Evolutionary conservation across 2,113 vertebrate species (phyloP).

Genomic region (Neodon shergylaensis): DNA sequence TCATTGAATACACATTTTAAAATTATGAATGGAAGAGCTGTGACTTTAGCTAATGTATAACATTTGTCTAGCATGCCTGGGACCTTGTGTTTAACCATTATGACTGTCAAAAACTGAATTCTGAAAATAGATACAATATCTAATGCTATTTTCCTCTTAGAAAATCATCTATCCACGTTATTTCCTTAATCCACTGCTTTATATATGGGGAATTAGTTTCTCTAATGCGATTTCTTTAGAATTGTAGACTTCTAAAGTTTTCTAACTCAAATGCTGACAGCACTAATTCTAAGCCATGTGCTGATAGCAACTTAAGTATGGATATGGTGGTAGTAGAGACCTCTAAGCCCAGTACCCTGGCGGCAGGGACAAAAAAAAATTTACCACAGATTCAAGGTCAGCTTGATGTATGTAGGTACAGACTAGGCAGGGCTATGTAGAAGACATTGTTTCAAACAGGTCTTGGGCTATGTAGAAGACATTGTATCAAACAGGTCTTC

Average conservation of each 20-base stretch:
- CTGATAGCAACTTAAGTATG: background rate
- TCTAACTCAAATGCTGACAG: constrained; percentile 1
- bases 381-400: background rate
- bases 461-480: background rate
- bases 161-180: background rate
- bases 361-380: background rate
- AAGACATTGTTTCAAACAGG: background rate
- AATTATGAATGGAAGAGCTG: background rate
- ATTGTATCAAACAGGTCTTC: background rate
- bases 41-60: background rate
- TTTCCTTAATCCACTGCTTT: background rate
- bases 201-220: background rate
- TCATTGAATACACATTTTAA: background rate
- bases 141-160: background rate
- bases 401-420: too few species aligned
- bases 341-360: background rate
- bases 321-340: too few species aligned
- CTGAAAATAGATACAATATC: background rate
- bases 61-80: background rate
- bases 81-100: too few species aligned
- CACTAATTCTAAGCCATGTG: constrained; percentile 58
- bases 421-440: background rate
- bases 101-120: background rate
- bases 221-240: background rate
- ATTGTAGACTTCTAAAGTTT: constrained; percentile 42